These are phyloP conservation scores for Agrenia bidenticulata DNA, from an alignment of 2,888 invertebrate genomes.

Conservation along the genomic window DNA sequence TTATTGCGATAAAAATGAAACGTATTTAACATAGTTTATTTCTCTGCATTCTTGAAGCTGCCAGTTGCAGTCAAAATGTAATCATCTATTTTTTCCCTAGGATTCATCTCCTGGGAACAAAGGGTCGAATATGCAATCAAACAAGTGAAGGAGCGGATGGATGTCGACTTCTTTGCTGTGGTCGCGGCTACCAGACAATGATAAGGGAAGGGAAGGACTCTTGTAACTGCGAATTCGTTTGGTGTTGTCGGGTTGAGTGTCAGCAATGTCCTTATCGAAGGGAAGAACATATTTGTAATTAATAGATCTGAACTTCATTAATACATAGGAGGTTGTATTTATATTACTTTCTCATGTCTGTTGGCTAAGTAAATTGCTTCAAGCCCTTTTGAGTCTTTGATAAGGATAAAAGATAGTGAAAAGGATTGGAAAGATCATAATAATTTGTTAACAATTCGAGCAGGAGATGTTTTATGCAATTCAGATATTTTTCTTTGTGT, in stretches of 20 bases:
- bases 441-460: no score
- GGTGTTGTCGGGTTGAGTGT: conserved; percentile 90
- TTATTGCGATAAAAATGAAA: conserved; percentile 82
- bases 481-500: no score
- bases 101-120: conserved; percentile 67
- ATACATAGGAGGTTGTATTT: no score
- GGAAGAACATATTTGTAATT: conserved; percentile 52
- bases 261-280: conserved; percentile 65
- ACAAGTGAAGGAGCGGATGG: conserved; percentile 81
- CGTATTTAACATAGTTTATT: conserved; percentile 59
- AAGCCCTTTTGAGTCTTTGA: no score
- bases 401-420: no score
- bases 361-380: no score
- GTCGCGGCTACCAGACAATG: conserved; percentile 72
- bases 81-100: conserved; percentile 23
- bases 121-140: conserved; percentile 74
- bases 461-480: no score
- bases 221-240: conserved; percentile 85
- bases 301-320: background rate
- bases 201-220: conserved; percentile 72
- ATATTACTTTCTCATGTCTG: no score
- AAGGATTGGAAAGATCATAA: no score
- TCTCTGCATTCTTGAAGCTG: background rate
- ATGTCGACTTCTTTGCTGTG: conserved; percentile 85
- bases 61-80: background rate